These are phyloP conservation scores for Platichthys flesus DNA, from an alignment of 2,113 vertebrate genomes.

Conservation along the genomic window DNA sequence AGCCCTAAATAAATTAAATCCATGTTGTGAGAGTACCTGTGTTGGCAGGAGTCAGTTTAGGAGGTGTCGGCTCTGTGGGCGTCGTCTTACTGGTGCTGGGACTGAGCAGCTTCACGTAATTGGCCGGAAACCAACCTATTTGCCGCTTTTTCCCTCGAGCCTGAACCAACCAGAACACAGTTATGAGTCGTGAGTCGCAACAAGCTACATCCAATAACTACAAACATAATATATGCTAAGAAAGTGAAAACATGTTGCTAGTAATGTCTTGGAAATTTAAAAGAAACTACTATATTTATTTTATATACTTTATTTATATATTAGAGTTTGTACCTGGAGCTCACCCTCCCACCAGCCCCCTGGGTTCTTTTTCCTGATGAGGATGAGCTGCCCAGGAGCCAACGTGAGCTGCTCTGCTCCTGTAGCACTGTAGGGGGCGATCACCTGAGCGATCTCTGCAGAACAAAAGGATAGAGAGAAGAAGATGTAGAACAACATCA, in stretches of 20 bases:
- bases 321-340: conserved; percentile 85
- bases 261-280: too few species aligned
- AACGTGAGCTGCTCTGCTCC: conserved; percentile 96
- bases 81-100: conserved; percentile 97
- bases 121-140: conserved; percentile 99
- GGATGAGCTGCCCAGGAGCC: conserved; percentile 95
- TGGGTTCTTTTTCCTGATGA: conserved; percentile 98
- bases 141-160: conserved; percentile 97
- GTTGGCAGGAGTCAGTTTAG: conserved; percentile 82
- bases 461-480: background rate
- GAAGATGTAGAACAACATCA: background rate
- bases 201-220: background rate
- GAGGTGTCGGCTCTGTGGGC: conserved; percentile 89
- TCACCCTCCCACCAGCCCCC: conserved; percentile 99
- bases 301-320: background rate
- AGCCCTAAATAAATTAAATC: background rate
- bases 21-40: conserved; percentile 46
- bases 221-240: background rate
- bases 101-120: conserved; percentile 97
- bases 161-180: conserved; percentile 74
- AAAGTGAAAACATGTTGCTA: too few species aligned
- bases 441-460: conserved; percentile 97
- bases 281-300: background rate
- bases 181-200: background rate
- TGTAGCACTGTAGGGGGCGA: conserved; percentile 94